Evolutionary conservation across 2,797 vertebrate species (phyloP).

Genomic region (Chelon auratus): DNA sequence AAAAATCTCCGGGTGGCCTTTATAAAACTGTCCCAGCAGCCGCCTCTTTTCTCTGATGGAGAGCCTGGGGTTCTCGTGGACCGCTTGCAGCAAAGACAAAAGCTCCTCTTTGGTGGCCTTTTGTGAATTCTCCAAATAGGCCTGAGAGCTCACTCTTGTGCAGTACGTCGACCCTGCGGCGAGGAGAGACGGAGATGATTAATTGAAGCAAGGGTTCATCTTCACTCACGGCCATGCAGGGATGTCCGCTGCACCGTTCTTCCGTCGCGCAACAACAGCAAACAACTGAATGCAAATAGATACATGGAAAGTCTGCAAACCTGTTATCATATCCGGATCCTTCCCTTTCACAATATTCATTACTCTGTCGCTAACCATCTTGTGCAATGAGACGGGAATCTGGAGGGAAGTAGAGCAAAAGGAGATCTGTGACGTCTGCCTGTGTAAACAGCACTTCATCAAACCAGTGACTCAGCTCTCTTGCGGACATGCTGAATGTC

Average conservation of each 20-base stretch:
- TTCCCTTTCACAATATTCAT: slow-evolving; percentile 89
- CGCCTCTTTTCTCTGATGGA: slow-evolving; percentile 92
- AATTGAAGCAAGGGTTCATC: background rate
- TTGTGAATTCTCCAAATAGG: slow-evolving; percentile 83
- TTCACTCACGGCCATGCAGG: background rate
- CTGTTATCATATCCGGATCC: slow-evolving; percentile 87
- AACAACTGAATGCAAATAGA: background rate
- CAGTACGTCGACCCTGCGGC: slow-evolving; percentile 89
- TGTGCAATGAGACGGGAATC: slow-evolving; percentile 93
- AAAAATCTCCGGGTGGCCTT: slow-evolving; percentile 93
- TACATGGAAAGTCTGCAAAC: slow-evolving; percentile 71
- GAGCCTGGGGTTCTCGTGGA: slow-evolving; percentile 91
- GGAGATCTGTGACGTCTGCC: background rate
- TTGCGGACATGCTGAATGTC: background rate
- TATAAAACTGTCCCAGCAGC: slow-evolving; percentile 92
- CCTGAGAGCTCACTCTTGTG: slow-evolving; percentile 83
- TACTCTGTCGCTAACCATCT: slow-evolving; percentile 94
- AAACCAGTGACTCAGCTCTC: background rate
- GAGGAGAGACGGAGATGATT: slow-evolving; percentile 1
- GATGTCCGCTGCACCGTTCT: too few relatives aligned
- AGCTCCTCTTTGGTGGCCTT: slow-evolving; percentile 93
- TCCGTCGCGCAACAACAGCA: background rate
- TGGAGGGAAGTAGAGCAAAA: slow-evolving; percentile 63
- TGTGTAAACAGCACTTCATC: slow-evolving; percentile 15
- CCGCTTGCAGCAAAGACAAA: slow-evolving; percentile 86